phyloP scores from a whole-genome alignment of 2,113 vertebrate species.

The Ammodytes marinus region DNA sequence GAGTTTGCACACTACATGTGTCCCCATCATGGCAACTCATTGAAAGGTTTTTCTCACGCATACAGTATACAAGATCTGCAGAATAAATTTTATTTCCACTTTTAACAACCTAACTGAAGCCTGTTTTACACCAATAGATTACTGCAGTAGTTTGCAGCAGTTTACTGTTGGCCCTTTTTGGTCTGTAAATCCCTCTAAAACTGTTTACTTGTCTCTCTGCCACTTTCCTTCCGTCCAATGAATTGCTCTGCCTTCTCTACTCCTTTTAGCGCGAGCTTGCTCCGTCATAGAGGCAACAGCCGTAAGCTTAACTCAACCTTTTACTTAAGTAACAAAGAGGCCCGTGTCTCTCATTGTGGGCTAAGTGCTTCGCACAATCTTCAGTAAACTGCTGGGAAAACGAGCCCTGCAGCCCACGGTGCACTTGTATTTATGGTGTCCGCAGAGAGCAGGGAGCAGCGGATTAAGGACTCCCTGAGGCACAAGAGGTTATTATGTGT shows the following conservation, averaged over 20 bases:
- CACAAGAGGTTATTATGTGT: slow-evolving; percentile 46
- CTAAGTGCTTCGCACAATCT: slow-evolving; percentile 87
- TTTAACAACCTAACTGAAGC: slow-evolving; percentile 1
- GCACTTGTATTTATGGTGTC: slow-evolving; percentile 69
- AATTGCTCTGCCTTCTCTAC: slow-evolving; percentile 45
- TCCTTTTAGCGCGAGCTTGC: slow-evolving; percentile 49
- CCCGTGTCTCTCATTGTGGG: slow-evolving; percentile 83
- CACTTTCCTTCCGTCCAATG: slow-evolving; percentile 52
- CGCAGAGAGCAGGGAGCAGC: slow-evolving; percentile 55
- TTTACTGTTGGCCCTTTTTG: slow-evolving; percentile 15
- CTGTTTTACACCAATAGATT: neutral
- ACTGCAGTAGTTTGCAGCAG: slow-evolving; percentile 11
- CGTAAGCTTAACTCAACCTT: slow-evolving; percentile 87
- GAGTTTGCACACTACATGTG: neutral
- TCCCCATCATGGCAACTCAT: neutral
- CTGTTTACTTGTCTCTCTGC: slow-evolving; percentile 42
- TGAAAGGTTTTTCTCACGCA: neutral
- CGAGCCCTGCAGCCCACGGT: slow-evolving; percentile 75
- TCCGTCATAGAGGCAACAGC: slow-evolving; percentile 76
- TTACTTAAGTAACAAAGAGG: slow-evolving; percentile 85
- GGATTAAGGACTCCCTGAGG: slow-evolving; percentile 60
- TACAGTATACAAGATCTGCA: neutral
- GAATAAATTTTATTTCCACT: neutral
- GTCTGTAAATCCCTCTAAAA: slow-evolving; percentile 49
- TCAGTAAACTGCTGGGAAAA: slow-evolving; percentile 84